These are phyloP conservation scores for Rhorus exstirpatorius DNA, from an alignment of 2,888 invertebrate genomes.

Conservation along the genomic window DNA sequence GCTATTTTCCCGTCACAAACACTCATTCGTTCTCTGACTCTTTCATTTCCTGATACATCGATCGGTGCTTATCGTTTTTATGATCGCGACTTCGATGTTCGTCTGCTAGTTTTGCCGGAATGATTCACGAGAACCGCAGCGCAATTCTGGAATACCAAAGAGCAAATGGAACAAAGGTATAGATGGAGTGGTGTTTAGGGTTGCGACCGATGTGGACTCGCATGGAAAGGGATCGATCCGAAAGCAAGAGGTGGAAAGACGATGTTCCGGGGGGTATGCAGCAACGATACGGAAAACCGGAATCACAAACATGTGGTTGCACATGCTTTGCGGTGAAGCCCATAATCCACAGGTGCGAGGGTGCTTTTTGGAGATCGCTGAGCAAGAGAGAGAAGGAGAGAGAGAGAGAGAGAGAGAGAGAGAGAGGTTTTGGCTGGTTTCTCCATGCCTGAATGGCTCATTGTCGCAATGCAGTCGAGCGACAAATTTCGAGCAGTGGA, in stretches of 20 bases:
- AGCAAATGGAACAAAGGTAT: constrained; percentile 26
- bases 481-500: constrained; percentile 49
- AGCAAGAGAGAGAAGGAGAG: neutral
- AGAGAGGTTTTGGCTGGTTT: constrained; percentile 41
- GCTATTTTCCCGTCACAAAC: constrained; percentile 8
- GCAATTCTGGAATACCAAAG: constrained; percentile 3
- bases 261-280: constrained; percentile 28
- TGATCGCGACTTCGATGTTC: constrained; percentile 54
- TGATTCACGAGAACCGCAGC: constrained; percentile 61
- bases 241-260: constrained; percentile 17
- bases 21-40: neutral
- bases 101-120: constrained; percentile 34
- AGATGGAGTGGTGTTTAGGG: constrained; percentile 1
- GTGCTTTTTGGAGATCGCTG: constrained; percentile 22
- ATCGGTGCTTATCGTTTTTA: constrained; percentile 26
- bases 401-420: neutral
- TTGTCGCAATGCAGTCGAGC: constrained; percentile 66
- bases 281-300: constrained; percentile 64
- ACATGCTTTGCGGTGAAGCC: constrained; percentile 40
- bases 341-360: constrained; percentile 68
- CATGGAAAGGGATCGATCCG: constrained; percentile 24
- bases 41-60: constrained; percentile 9
- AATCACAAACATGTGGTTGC: constrained; percentile 65
- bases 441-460: constrained; percentile 44
- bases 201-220: neutral